Conservation (phyloP, 1,140 invertebrate species). For the Zophobas morio region DNA sequence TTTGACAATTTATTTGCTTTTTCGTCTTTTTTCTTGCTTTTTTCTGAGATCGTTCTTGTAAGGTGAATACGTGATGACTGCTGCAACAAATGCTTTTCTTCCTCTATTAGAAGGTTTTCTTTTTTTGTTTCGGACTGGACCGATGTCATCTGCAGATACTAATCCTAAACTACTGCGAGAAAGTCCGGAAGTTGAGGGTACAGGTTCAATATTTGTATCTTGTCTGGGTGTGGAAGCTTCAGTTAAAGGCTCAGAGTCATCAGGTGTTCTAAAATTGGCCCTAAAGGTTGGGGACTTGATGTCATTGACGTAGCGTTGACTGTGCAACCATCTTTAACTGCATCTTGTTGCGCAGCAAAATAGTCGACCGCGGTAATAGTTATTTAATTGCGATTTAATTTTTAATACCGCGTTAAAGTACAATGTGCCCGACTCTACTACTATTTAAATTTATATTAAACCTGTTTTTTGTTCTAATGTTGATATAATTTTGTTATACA, state of each 20-base stretch:
- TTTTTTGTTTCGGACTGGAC: constrained; percentile 9
- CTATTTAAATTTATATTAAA: too few relatives aligned
- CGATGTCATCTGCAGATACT: constrained; percentile 5
- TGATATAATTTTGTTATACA: too few relatives aligned
- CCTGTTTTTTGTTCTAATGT: too few relatives aligned
- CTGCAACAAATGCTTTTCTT: not conserved
- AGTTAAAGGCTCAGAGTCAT: not conserved
- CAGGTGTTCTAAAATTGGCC: not conserved
- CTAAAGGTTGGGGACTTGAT: constrained; percentile 3
- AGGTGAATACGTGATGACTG: not conserved
- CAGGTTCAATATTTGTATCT: constrained; percentile 16
- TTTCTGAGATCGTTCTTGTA: too few relatives aligned
- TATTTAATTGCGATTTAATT: too few relatives aligned
- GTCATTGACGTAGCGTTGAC: constrained; percentile 1
- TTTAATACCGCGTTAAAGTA: too few relatives aligned
- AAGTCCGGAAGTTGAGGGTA: constrained; percentile 12
- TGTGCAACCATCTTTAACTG: constrained; percentile 28
- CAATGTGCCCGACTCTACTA: too few relatives aligned
- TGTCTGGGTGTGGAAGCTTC: constrained; percentile 24
- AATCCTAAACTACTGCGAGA: constrained; percentile 1
- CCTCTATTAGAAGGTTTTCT: constrained; percentile 10
- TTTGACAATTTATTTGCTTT: too few relatives aligned
- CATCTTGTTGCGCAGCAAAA: constrained; percentile 41
- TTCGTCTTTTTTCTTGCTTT: too few relatives aligned
- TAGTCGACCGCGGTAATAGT: constrained; percentile 1